Evolutionary conservation across 2,113 vertebrate species (phyloP), one percentile per base, ranked within the genome.

Genomic region (Bufo bufo): DNA sequence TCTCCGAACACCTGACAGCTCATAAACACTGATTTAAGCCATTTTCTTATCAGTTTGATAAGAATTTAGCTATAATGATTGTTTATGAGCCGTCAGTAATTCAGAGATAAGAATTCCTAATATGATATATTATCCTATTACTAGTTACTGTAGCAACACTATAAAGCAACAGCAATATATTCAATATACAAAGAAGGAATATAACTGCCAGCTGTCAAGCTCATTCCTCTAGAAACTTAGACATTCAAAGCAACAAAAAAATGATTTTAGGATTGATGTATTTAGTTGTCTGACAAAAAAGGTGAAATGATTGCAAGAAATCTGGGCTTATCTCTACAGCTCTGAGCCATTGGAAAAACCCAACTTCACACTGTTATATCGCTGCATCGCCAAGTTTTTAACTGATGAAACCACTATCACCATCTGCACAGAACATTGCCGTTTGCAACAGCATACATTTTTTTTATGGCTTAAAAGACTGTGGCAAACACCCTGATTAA

Each of bases 91-190:
- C 33, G 33, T 33, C 33, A 33, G 33, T 33, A 33, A 1, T 33
- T 33, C 1, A 33, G 33, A 33, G 33, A 33, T 33, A 33, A 33
- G 43, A 81, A 14, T 19, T 85, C 54, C 50, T 75, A 10, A 6
- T 43, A 52, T 54, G 50, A 72, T 75, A 14, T 59, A 59, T 59
- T 74, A 71, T 47, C n/a, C 56, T 77, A 65, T 77, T 86, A 77
- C 56, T 84, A n/a, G 6, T 52, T 54, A 43, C 17, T n/a, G 56
- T 56, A 72, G 14, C 56, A 72, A 54, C 20, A n/a, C 84, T 50
- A 63, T 49, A 85, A 61, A 77, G 19, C 23, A 63, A 85, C 63
- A 45, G 56, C 54, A 59, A 75, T 50, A 63, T 63, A 43, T 49
- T 2, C 54, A 49, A 13, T 61, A 77, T 33, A 33, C 33, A 33